phyloP scores from a whole-genome alignment of 2,888 invertebrate species.

The Metalampra italica region DNA sequence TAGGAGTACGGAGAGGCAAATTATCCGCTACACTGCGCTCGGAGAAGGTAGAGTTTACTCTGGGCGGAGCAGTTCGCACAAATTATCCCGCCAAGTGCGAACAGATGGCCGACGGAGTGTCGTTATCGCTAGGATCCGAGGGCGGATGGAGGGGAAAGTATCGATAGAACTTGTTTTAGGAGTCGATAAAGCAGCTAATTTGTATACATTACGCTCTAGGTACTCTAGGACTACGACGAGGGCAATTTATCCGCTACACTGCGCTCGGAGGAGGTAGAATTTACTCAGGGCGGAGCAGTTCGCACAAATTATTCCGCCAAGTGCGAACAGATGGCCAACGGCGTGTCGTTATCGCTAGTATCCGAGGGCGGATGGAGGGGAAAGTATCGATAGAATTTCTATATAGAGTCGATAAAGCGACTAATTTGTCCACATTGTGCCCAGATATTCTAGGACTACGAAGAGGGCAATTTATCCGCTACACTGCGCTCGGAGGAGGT shows the following conservation, averaged over 20 bases:
- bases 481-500: background rate
- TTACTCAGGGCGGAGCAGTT: conserved; percentile 11
- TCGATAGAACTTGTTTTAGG: background rate
- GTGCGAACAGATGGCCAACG: conserved; percentile 33
- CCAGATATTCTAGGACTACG: too few relatives aligned
- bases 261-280: too few relatives aligned
- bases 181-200: background rate
- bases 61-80: conserved; percentile 20
- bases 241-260: background rate
- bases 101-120: conserved; percentile 28
- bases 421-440: too few relatives aligned
- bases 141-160: background rate
- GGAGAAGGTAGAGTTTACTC: too few relatives aligned
- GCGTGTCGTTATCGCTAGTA: conserved; percentile 8
- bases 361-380: background rate
- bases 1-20: background rate
- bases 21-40: conserved; percentile 5
- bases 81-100: conserved; percentile 29
- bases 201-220: too few relatives aligned
- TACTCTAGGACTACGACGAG: too few relatives aligned
- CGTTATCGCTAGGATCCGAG: conserved; percentile 7
- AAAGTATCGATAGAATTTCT: background rate
- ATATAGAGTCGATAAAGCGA: background rate
- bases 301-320: conserved; percentile 29
- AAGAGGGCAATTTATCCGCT: too few relatives aligned